Conservation (phyloP, 1,140 invertebrate genomes). For the Calycopis cecrops region DNA sequence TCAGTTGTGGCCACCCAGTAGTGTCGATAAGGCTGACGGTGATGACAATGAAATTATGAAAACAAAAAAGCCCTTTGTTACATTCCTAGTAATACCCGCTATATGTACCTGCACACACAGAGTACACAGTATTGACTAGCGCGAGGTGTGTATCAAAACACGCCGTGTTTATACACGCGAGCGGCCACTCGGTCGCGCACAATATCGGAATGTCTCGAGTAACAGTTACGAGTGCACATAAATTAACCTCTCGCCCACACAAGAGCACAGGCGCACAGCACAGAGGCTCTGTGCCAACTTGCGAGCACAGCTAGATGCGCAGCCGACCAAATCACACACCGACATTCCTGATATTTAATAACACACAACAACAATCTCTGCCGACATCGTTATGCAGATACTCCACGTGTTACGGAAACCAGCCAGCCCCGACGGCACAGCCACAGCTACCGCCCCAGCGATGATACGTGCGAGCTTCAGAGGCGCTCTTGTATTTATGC, state of each 20-base stretch:
- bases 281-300: not conserved
- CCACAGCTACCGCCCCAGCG: not conserved
- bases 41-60: too few relatives aligned
- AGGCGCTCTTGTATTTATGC: not conserved
- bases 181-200: not conserved
- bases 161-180: not conserved
- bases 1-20: too few relatives aligned
- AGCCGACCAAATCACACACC: not conserved
- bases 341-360: not conserved
- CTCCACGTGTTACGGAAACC: not conserved
- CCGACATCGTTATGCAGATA: not conserved
- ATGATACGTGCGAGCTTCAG: not conserved
- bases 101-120: too few relatives aligned
- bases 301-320: not conserved
- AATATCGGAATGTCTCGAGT: not conserved
- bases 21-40: too few relatives aligned
- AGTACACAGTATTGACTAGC: not conserved
- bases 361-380: not conserved
- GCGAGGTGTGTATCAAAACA: not conserved
- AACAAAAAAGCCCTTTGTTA: not conserved
- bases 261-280: not conserved
- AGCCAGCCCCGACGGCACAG: not conserved
- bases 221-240: not conserved
- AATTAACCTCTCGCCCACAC: not conserved
- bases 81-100: not conserved